A percentile compares a stretch with the other conserved stretches of the same genome.
These are phyloP conservation scores for Exaiptasia diaphana DNA, from an alignment of 64 coral and sea anemone species.

Conservation along the genomic window DNA sequence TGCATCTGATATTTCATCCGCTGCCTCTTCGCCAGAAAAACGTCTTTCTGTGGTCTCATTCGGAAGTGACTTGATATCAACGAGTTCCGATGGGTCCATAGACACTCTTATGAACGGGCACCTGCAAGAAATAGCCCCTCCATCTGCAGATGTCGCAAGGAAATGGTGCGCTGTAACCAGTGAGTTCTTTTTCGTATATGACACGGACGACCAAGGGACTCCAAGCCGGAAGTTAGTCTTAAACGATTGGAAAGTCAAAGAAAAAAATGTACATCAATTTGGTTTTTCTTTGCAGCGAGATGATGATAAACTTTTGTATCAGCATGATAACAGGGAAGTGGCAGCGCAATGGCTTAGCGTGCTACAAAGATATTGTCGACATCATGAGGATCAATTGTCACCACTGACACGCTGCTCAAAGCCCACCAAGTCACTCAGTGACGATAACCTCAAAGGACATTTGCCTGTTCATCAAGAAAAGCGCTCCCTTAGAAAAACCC, in stretches of 20 bases:
- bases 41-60: conserved; percentile 15
- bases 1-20: background rate
- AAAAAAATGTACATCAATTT: conserved; percentile 10
- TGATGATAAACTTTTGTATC: conserved; percentile 1
- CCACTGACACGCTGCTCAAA: background rate
- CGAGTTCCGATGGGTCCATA: conserved; percentile 21
- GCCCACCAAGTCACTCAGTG: conserved; percentile 49
- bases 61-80: conserved; percentile 25
- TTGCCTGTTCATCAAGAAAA: background rate
- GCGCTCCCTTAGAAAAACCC: conserved; percentile 31
- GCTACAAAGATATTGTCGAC: conserved; percentile 58
- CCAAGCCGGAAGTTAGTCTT: conserved; percentile 60
- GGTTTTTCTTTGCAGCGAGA: conserved; percentile 48
- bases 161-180: conserved; percentile 78
- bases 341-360: conserved; percentile 72
- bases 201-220: conserved; percentile 45
- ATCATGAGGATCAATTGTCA: conserved; percentile 1
- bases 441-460: conserved; percentile 67
- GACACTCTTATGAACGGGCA: conserved; percentile 77
- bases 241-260: conserved; percentile 17
- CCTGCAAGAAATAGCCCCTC: conserved; percentile 58
- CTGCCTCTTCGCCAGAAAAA: conserved; percentile 17
- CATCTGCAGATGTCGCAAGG: background rate
- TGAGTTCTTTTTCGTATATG: conserved; percentile 69
- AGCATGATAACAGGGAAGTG: conserved; percentile 35